These are phyloP conservation scores for Hoplodrina ambigua DNA, from an alignment of 2,888 invertebrate species.

Conservation along the genomic window DNA sequence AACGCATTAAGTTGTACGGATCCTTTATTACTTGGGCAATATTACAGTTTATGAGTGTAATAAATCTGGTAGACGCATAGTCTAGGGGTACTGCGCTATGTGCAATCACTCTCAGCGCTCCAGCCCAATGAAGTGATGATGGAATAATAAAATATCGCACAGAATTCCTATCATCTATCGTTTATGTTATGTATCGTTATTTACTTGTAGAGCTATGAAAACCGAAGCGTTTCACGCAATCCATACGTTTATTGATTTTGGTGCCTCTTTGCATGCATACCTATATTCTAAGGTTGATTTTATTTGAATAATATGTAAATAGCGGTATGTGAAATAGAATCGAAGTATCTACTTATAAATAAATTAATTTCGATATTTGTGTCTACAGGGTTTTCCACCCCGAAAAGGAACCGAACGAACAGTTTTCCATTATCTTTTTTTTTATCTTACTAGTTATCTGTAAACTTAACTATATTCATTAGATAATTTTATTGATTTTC, in stretches of 20 bases:
- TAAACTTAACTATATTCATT: no score
- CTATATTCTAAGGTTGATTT: constrained; percentile 24
- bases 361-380: constrained; percentile 40
- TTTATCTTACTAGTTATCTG: constrained; percentile 1
- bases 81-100: constrained; percentile 68
- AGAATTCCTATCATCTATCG: constrained; percentile 27
- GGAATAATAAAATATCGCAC: constrained; percentile 47
- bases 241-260: constrained; percentile 40
- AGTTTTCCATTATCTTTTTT: constrained; percentile 3
- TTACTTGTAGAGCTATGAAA: constrained; percentile 32
- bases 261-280: constrained; percentile 21
- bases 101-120: constrained; percentile 68
- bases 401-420: constrained; percentile 13
- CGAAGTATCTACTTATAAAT: constrained; percentile 20
- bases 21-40: constrained; percentile 84
- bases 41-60: constrained; percentile 84
- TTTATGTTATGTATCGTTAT: constrained; percentile 22
- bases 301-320: constrained; percentile 43
- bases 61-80: constrained; percentile 82
- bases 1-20: constrained; percentile 79
- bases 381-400: constrained; percentile 6
- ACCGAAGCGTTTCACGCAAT: constrained; percentile 29
- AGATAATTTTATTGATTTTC: neutral
- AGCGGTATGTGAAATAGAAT: constrained; percentile 22
- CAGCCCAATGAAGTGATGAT: constrained; percentile 61